phyloP scores from a whole-genome alignment of 2,113 vertebrate genomes.

The Excalfactoria chinensis region DNA sequence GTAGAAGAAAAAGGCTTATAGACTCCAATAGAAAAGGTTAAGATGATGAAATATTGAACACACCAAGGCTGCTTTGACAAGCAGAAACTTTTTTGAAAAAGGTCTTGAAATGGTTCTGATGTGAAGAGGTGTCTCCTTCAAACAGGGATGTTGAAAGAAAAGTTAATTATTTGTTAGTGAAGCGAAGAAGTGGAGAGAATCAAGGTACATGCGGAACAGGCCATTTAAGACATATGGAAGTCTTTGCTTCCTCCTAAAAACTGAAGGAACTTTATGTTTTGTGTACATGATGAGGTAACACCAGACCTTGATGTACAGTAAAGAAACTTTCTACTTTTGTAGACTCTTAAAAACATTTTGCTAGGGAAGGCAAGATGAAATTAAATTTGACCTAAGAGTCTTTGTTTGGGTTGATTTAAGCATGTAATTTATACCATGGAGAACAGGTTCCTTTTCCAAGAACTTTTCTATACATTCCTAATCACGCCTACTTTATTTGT shows the following conservation, averaged over 20 bases:
- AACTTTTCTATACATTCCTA: background rate
- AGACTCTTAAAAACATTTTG: background rate
- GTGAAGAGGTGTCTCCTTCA: background rate
- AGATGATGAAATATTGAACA: background rate
- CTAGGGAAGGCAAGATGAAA: background rate
- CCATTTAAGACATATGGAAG: background rate
- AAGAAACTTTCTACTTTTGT: background rate
- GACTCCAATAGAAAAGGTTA: background rate
- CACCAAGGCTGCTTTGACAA: background rate
- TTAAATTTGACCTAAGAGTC: background rate
- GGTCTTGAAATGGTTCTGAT: background rate
- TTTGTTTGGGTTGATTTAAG: background rate
- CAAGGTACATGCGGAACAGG: background rate
- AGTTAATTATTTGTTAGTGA: background rate
- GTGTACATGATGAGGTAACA: background rate
- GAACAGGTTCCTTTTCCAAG: background rate
- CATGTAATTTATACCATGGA: background rate
- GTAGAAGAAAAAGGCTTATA: background rate
- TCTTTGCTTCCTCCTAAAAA: background rate
- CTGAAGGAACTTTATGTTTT: background rate
- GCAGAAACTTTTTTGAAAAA: background rate
- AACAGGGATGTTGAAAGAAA: background rate
- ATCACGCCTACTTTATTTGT: background rate
- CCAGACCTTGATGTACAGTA: background rate
- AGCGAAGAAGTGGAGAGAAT: background rate